phyloP scores from a whole-genome alignment of 2,888 invertebrate genomes.

The Teinopalpus imperialis region DNA sequence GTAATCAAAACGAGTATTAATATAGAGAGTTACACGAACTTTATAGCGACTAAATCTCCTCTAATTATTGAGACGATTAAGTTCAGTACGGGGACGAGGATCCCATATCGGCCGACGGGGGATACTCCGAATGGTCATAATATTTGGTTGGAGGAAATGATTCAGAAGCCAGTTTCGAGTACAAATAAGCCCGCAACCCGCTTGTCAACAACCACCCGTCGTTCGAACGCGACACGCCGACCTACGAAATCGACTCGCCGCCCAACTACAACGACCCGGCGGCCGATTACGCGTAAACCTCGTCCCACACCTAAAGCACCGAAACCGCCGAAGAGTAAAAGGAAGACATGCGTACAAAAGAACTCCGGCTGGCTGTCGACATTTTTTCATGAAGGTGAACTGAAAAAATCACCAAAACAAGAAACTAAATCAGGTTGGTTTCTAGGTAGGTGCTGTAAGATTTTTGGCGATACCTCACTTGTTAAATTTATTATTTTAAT shows the following conservation, averaged over 20 bases:
- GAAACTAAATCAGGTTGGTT: constrained; percentile 68
- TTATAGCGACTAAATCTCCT: constrained; percentile 62
- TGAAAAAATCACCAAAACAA: constrained; percentile 49
- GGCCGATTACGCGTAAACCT: constrained; percentile 32
- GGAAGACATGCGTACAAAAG: constrained; percentile 55
- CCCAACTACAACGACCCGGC: constrained; percentile 33
- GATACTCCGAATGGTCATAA: constrained; percentile 42
- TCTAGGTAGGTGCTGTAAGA: constrained; percentile 49
- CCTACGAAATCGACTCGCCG: constrained; percentile 38
- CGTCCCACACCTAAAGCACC: constrained; percentile 47
- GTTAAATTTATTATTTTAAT: too few relatives aligned
- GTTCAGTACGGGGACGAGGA: constrained; percentile 35
- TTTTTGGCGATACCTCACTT: background rate
- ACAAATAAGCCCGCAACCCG: constrained; percentile 41
- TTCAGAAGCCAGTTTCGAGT: constrained; percentile 32
- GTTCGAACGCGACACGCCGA: constrained; percentile 28
- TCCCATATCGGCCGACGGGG: constrained; percentile 38
- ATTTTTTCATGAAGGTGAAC: constrained; percentile 54
- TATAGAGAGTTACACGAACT: constrained; percentile 72
- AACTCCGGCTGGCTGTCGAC: constrained; percentile 57
- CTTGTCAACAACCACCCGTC: constrained; percentile 33
- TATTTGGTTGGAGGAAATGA: constrained; percentile 45
- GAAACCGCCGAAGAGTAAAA: constrained; percentile 46
- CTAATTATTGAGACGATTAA: constrained; percentile 35
- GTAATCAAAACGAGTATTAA: constrained; percentile 70